A percentile compares a stretch with the other conserved stretches of the same genome.
These are phyloP conservation scores for Palythoa grandiflora DNA, from an alignment of 92 coral and sea anemone species.

Conservation along the genomic window DNA sequence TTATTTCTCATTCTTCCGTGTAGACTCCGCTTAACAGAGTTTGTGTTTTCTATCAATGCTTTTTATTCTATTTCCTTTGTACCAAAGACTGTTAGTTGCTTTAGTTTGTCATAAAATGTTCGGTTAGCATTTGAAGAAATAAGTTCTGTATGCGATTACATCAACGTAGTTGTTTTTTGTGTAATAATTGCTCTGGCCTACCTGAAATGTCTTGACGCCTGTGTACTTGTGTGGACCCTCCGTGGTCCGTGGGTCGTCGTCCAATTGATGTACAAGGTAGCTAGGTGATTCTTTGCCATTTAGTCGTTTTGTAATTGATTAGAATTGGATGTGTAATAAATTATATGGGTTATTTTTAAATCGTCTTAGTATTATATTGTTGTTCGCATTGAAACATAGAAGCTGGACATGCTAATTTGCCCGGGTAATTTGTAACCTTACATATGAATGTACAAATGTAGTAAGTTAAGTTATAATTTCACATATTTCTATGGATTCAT, in stretches of 20 bases:
- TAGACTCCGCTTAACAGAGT: slow-evolving; percentile 25
- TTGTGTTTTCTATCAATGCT: slow-evolving; percentile 9
- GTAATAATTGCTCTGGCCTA: slow-evolving; percentile 17
- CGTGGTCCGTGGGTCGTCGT: slow-evolving; percentile 19
- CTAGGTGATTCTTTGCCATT: slow-evolving; percentile 4
- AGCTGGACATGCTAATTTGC: slow-evolving; percentile 15
- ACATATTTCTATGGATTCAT: slow-evolving; percentile 12
- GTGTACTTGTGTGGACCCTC: slow-evolving; percentile 17
- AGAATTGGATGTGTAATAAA: not conserved
- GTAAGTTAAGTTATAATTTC: slow-evolving; percentile 8
- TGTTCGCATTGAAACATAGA: slow-evolving; percentile 14
- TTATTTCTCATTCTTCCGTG: not conserved
- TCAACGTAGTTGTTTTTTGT: slow-evolving; percentile 16
- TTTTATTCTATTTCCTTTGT: not conserved
- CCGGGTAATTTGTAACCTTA: slow-evolving; percentile 11
- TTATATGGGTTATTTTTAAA: slow-evolving; percentile 14
- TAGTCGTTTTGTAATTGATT: slow-evolving; percentile 5
- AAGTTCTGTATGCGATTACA: slow-evolving; percentile 17
- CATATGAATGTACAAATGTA: slow-evolving; percentile 12
- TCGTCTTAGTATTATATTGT: slow-evolving; percentile 9
- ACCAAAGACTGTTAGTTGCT: slow-evolving; percentile 15
- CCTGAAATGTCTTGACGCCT: slow-evolving; percentile 16
- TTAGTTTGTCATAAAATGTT: slow-evolving; percentile 5
- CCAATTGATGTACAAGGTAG: slow-evolving; percentile 17
- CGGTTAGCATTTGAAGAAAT: slow-evolving; percentile 17